Percentiles rank a stretch among this genome's conserved stretches.
phyloP scores from a whole-genome alignment of 2,797 vertebrate genomes.

The Diplodus sargus region DNA sequence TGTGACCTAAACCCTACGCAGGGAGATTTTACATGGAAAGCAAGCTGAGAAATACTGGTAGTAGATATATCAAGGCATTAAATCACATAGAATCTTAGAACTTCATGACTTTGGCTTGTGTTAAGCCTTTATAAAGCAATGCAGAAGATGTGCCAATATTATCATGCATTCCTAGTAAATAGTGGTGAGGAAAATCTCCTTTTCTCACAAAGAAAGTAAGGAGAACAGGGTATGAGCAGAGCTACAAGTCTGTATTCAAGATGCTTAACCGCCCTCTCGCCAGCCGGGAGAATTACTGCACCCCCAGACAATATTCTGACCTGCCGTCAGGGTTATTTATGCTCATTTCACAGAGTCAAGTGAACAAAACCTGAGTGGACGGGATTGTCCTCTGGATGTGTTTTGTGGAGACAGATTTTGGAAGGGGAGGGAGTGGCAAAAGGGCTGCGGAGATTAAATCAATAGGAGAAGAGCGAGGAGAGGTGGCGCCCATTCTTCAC shows the following conservation, averaged over 20 bases:
- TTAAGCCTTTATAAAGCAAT: too few relatives aligned
- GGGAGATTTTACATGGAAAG: conserved; percentile 37
- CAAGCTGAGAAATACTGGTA: background rate
- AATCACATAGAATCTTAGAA: conserved; percentile 1
- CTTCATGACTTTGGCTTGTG: too few relatives aligned
- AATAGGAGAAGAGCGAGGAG: conserved; percentile 55
- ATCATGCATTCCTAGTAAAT: background rate
- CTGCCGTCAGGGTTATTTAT: conserved; percentile 65
- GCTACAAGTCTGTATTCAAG: conserved; percentile 3
- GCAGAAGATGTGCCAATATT: too few relatives aligned
- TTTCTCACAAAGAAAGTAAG: conserved; percentile 14
- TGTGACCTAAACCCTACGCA: conserved; percentile 30
- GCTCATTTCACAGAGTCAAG: conserved; percentile 56
- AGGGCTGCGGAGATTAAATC: conserved; percentile 75
- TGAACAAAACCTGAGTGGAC: conserved; percentile 63
- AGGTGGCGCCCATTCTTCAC: conserved; percentile 64
- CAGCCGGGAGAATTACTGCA: conserved; percentile 51
- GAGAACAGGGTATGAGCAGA: conserved; percentile 3
- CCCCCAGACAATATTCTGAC: conserved; percentile 44
- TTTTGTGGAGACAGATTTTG: conserved; percentile 70
- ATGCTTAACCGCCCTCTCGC: conserved; percentile 11
- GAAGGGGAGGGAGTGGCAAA: conserved; percentile 39
- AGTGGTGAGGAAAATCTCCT: background rate
- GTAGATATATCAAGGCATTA: background rate
- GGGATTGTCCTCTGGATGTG: conserved; percentile 57